phyloP scores from a whole-genome alignment of 2,888 invertebrate species.

The Lepidochitona cinerea region DNA sequence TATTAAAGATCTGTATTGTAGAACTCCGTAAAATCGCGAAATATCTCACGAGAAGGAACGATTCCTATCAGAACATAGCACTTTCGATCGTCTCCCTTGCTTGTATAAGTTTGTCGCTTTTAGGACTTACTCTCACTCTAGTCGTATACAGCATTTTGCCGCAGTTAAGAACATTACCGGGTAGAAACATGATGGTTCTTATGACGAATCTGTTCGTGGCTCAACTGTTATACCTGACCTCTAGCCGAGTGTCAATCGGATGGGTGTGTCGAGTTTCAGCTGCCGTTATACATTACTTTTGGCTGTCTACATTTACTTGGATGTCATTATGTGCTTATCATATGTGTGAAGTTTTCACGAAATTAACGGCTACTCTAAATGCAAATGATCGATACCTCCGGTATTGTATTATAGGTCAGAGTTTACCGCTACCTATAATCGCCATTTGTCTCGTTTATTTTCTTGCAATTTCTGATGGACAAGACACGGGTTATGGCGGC shows the following conservation, averaged over 20 bases:
- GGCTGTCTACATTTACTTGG: conserved; percentile 36
- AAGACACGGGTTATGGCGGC: conserved; percentile 15
- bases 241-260: conserved; percentile 4
- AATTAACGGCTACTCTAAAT: neutral
- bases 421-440: neutral
- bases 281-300: conserved; percentile 34
- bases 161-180: conserved; percentile 30
- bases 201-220: conserved; percentile 28
- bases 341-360: conserved; percentile 37
- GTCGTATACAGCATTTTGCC: conserved; percentile 26
- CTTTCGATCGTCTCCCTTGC: conserved; percentile 15
- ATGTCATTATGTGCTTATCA: conserved; percentile 39
- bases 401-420: neutral
- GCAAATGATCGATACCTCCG: neutral
- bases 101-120: conserved; percentile 25
- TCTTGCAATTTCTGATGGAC: neutral
- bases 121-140: conserved; percentile 31
- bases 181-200: conserved; percentile 36
- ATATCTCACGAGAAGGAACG: neutral
- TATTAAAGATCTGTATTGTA: neutral
- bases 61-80: neutral
- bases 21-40: neutral
- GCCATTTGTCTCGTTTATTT: neutral
- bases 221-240: conserved; percentile 29
- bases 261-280: conserved; percentile 29